Conservation (phyloP, 2,888 invertebrate genomes). For the Temnothorax unifasciatus region DNA sequence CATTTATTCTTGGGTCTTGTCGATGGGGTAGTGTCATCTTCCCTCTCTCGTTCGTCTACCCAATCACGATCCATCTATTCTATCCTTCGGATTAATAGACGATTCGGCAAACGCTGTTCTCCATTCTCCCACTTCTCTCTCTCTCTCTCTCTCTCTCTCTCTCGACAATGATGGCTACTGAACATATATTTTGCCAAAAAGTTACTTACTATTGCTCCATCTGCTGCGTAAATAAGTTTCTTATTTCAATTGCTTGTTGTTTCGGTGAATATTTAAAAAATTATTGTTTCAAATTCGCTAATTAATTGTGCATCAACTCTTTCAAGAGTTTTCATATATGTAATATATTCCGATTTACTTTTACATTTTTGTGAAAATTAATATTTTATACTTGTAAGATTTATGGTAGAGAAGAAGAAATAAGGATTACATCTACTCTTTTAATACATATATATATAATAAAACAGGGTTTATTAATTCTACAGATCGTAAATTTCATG, state of each 20-base stretch:
- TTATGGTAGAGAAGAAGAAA: no score
- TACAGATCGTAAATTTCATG: no score
- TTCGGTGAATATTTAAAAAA: neutral
- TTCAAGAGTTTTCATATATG: neutral
- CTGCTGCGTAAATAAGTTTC: neutral
- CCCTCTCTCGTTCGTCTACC: constrained; percentile 1
- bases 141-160: neutral
- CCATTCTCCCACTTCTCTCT: neutral
- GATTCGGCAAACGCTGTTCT: neutral
- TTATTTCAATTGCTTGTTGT: neutral
- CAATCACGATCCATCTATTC: constrained; percentile 3
- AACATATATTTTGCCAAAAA: neutral
- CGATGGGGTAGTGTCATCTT: constrained; percentile 9
- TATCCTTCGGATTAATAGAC: constrained; percentile 1
- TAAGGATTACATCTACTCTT: no score
- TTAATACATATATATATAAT: no score
- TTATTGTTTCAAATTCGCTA: constrained; percentile 66
- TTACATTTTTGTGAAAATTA: no score
- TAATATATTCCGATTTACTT: no score
- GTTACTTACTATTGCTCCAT: neutral
- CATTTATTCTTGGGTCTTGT: neutral
- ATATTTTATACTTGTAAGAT: no score
- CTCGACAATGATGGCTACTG: neutral
- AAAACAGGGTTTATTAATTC: no score
- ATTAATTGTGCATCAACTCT: neutral